These are phyloP conservation scores for Pituophis catenifer DNA, from an alignment of 2,113 vertebrate genomes.

Conservation along the genomic window DNA sequence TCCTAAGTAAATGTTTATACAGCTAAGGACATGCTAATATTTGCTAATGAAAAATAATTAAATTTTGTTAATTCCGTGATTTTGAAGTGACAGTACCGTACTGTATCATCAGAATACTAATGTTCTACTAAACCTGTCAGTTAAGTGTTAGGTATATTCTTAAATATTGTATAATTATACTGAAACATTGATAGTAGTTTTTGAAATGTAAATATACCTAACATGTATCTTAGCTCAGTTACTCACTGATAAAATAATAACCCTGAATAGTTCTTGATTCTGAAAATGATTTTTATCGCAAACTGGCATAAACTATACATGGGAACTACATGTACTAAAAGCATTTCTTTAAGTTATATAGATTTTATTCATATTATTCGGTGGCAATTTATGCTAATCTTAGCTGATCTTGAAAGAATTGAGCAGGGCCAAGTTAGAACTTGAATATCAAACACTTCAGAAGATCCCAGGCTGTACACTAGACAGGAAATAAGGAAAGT, in stretches of 20 bases:
- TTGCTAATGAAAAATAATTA: neutral
- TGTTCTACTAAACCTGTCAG: neutral
- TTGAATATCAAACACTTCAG: no score
- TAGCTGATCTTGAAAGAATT: no score
- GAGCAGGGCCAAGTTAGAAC: no score
- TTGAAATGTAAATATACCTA: neutral
- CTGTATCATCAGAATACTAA: neutral
- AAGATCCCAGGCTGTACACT: no score
- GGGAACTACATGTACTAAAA: neutral
- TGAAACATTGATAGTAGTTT: constrained; percentile 1
- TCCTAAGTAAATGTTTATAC: neutral
- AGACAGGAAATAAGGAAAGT: no score
- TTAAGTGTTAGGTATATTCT: neutral
- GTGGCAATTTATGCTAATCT: no score
- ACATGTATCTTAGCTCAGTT: neutral
- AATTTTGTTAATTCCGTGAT: neutral
- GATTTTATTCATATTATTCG: no score
- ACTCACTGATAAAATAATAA: neutral
- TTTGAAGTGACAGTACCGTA: neutral
- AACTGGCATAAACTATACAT: neutral
- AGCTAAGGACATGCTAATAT: neutral
- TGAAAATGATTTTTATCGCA: no score
- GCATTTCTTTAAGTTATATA: no score
- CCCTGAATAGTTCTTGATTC: no score
- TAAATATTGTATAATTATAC: constrained; percentile 1